A percentile compares a stretch with the other conserved stretches of the same genome.
Evolutionary conservation across 92 coral and sea anemone genomes (phyloP).

Genomic region (Porites cylindrica): DNA sequence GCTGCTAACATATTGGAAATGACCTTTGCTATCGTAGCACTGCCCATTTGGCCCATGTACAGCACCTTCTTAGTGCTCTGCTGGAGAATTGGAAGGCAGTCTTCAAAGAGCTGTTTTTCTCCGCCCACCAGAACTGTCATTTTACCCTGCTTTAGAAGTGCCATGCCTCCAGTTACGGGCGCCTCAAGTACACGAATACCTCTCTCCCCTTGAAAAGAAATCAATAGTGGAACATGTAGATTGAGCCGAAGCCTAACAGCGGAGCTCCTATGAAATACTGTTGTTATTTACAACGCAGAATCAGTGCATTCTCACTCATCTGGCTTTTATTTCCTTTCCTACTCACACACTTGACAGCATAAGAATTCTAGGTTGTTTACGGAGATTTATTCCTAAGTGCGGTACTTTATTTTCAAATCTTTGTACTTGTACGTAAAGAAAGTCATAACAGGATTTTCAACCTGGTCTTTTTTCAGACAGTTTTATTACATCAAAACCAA

Average conservation of each 20-base stretch:
- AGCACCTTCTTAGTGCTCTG: slow-evolving; percentile 57
- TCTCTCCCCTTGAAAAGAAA: slow-evolving; percentile 29
- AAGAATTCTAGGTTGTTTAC: too few relatives aligned
- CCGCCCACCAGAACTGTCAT: slow-evolving; percentile 86
- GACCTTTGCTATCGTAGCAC: slow-evolving; percentile 82
- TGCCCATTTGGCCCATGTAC: slow-evolving; percentile 71
- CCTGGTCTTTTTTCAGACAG: too few relatives aligned
- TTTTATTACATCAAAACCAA: too few relatives aligned
- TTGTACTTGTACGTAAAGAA: too few relatives aligned
- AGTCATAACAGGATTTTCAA: too few relatives aligned
- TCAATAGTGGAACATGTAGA: not conserved
- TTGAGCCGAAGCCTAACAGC: not conserved
- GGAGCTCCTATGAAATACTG: too few relatives aligned
- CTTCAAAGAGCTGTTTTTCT: slow-evolving; percentile 59
- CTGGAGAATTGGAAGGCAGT: slow-evolving; percentile 71
- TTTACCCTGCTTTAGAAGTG: slow-evolving; percentile 66
- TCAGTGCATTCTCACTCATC: too few relatives aligned
- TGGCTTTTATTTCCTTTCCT: too few relatives aligned
- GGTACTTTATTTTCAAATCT: too few relatives aligned
- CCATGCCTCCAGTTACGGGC: slow-evolving; percentile 81
- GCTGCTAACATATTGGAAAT: slow-evolving; percentile 89
- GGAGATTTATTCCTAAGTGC: too few relatives aligned
- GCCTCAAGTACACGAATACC: slow-evolving; percentile 72
- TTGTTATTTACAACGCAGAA: too few relatives aligned
- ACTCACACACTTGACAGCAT: too few relatives aligned